Evolutionary conservation across 2,888 invertebrate species (phyloP).

Genomic region (Scrobipalpa costella): DNA sequence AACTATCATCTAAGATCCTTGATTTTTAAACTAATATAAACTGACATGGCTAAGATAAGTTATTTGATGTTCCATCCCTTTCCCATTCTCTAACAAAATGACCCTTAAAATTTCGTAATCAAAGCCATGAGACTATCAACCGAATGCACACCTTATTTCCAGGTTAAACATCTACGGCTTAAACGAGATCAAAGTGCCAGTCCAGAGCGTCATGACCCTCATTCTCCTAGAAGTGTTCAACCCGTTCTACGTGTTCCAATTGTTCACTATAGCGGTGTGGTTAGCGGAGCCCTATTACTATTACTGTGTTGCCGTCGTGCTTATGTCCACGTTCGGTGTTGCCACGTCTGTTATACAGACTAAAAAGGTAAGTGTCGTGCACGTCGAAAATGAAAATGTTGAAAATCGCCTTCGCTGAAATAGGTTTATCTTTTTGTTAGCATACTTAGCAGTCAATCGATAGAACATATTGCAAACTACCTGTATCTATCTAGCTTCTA

Average conservation of each 20-base stretch:
- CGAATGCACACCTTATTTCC: constrained; percentile 33
- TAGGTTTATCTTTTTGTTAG: no score
- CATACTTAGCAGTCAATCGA: no score
- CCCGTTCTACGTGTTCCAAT: constrained; percentile 97
- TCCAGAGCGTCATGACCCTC: constrained; percentile 86
- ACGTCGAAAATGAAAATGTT: neutral
- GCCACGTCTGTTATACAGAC: constrained; percentile 92
- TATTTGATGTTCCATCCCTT: no score
- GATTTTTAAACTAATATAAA: no score
- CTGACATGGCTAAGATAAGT: no score
- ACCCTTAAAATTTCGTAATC: no score
- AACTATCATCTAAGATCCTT: no score
- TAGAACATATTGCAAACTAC: no score
- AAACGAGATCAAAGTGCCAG: constrained; percentile 91
- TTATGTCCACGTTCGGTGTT: constrained; percentile 92
- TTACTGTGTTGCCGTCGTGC: constrained; percentile 92
- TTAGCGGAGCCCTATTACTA: constrained; percentile 93
- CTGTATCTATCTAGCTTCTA: no score
- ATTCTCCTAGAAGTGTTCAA: constrained; percentile 92
- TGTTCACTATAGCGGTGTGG: constrained; percentile 95
- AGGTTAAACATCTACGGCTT: constrained; percentile 91
- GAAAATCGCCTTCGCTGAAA: no score
- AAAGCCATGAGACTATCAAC: no score
- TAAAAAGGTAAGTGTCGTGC: constrained; percentile 82
- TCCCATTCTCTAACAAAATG: no score